Evolutionary conservation across 2,797 vertebrate genomes (phyloP), one percentile per base, ranked within the genome.

Genomic region (Pangasius mekongensis): DNA sequence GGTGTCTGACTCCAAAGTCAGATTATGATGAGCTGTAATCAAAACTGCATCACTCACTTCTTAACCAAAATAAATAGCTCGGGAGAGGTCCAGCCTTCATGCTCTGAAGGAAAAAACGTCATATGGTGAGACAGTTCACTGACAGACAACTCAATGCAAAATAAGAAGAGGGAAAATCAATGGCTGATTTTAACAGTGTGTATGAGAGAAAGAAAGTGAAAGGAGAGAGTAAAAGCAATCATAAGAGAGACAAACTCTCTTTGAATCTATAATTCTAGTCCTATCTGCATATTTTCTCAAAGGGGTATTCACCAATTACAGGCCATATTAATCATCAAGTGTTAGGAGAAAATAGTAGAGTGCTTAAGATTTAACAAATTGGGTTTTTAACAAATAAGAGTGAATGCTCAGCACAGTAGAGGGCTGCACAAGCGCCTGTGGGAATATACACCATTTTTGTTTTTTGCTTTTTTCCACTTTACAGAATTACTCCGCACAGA

Each of bases 1-100:
- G 95, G 95, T 95, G 93, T 92, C 93, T 95, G 95, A 92, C 93
- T 96, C 93, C 93, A 93, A 90, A 95, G 95, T 95, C 92, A 91
- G 92, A 91, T 80, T 82, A 92, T 92, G 93, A 94, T 93, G 93
- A 90, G 87, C 91, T 95, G 93, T 94, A 93, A 95, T 94, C 95
- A 95, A 95, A 95, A 92, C 88, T 43, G 89, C 87, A 93, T 94
- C 87, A 91, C 91, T 93, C 93, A 91, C 90, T 91, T 91, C 94
- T 94, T 95, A 94, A 93, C 92, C 89, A 91, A 89, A 89, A 90
- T 92, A 92, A 93, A 94, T 49, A 78, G 85, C 71, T 77, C 1
- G 24, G 20, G 13, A 69, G 74, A 87, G 83, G 83, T 71, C 89
- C 89, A 86, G 91, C 91, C 91, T 92, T 89, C 89, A 66, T 90